Evolutionary conservation across 1,140 invertebrate genomes (phyloP).

Genomic region (Pogonognathellus flavescens): DNA sequence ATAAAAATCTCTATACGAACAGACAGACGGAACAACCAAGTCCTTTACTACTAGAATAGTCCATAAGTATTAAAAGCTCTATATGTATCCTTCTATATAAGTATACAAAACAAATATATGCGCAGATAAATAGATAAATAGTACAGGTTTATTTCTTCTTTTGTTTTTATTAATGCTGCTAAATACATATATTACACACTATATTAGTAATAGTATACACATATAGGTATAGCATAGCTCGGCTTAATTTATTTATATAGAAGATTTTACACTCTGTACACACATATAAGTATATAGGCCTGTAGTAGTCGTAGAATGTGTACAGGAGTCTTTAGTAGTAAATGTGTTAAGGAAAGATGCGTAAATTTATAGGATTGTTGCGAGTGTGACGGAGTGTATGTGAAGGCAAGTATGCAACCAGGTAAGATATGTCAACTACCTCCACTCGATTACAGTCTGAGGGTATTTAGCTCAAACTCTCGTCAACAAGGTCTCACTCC

Average conservation of each 20-base stretch:
- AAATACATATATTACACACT: no score
- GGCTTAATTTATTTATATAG: no score
- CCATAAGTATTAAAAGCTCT: neutral
- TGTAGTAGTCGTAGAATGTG: neutral
- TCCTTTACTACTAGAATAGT: neutral
- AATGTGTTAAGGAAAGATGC: neutral
- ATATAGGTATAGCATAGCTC: no score
- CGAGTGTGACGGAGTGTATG: neutral
- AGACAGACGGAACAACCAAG: neutral
- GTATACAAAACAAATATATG: neutral
- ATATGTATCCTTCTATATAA: no score
- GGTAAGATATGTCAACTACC: constrained; percentile 22
- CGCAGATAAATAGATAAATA: no score
- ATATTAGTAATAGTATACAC: no score
- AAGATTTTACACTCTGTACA: no score
- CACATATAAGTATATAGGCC: no score
- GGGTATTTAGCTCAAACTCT: constrained; percentile 44
- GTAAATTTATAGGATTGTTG: constrained; percentile 37
- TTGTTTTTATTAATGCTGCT: no score
- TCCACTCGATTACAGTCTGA: constrained; percentile 28
- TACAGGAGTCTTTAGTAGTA: neutral
- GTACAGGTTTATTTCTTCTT: no score
- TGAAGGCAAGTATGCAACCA: neutral
- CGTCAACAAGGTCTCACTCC: constrained; percentile 49
- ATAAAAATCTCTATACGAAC: constrained; percentile 38